Conservation (phyloP, 2,888 invertebrate genomes). For the Hydrotaea diabolus region DNA sequence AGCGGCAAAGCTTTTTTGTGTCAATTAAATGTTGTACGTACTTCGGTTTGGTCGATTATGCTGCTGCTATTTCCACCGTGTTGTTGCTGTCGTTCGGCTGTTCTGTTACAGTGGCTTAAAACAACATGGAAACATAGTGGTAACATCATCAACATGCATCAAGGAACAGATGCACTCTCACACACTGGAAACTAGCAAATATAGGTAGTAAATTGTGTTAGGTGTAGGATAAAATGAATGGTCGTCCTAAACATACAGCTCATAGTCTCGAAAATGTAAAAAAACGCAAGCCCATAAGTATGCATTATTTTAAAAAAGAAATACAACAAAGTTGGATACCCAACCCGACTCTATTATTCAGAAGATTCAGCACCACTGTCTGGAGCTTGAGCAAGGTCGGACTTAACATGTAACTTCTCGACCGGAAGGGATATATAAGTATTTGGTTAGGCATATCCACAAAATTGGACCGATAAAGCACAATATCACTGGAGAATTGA, state of each 20-base stretch:
- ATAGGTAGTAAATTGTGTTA: neutral
- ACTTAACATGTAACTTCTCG: no score
- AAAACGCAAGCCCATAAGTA: no score
- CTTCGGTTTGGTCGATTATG: constrained; percentile 37
- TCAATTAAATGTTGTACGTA: constrained; percentile 76
- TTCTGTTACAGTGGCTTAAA: constrained; percentile 35
- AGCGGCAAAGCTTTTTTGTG: constrained; percentile 81
- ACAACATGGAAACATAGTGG: constrained; percentile 51
- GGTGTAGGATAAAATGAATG: neutral
- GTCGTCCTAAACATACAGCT: neutral
- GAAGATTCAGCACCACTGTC: no score
- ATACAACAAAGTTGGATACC: no score
- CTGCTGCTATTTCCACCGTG: constrained; percentile 17
- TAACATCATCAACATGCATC: constrained; percentile 60
- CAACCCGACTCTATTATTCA: no score
- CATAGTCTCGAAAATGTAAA: no score
- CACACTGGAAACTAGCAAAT: constrained; percentile 36
- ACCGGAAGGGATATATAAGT: no score
- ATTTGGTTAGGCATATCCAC: no score
- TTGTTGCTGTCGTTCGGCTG: constrained; percentile 17
- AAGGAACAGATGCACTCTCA: constrained; percentile 34
- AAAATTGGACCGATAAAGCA: no score
- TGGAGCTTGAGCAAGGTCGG: no score
- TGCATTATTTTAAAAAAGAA: no score
- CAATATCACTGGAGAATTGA: no score